Evolutionary conservation across 1,140 invertebrate species (phyloP), one percentile per base, ranked within the genome.

Genomic region (Heliconius eleuchia): DNA sequence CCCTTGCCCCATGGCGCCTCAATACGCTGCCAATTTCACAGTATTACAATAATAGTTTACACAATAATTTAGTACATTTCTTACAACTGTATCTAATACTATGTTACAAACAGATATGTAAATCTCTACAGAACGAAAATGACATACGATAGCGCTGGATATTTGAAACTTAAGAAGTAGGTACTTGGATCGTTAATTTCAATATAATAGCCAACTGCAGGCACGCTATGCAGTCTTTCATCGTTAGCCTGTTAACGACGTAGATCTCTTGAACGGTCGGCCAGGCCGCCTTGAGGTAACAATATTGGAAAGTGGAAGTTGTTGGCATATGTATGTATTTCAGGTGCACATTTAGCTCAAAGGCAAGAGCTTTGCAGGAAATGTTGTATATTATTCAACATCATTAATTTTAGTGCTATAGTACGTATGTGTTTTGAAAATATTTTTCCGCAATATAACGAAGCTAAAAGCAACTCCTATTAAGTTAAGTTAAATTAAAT

Each of bases 221-320:
- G 79, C 79, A 80, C 75, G 79, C 75, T 80, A 80, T 80, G 79
- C 79, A 80, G 79, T 80, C 71, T 80, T 76, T 80, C 79, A 80
- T 74, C 73, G 79, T 80, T 77, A 80, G 75, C 75, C 57, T 74
- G 74, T 77, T 80, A 80, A 80, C 75, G 79, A 80, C 79, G 79
- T 77, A 80, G 75, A 80, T 80, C 74, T 80, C 76, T 80, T 80
- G 50, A 80, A 80, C 76, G 78, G 78, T 76, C 66, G 39, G 75
- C 46, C 27, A 66, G 66, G 73, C 73, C 73, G 80, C 76, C 74
- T 76, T 78, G 72, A 77, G 37, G 76, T 81, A 81, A 78, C 76
- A 75, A 76, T 81, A 81, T 81, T 81, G 73, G 77, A 81, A 81
- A 81, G 80, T 81, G 76, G 76, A 78, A 77, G 80, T 70, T 77